Conservation (phyloP, 92 coral and sea anemone genomes). For the Diadumene lineata region DNA sequence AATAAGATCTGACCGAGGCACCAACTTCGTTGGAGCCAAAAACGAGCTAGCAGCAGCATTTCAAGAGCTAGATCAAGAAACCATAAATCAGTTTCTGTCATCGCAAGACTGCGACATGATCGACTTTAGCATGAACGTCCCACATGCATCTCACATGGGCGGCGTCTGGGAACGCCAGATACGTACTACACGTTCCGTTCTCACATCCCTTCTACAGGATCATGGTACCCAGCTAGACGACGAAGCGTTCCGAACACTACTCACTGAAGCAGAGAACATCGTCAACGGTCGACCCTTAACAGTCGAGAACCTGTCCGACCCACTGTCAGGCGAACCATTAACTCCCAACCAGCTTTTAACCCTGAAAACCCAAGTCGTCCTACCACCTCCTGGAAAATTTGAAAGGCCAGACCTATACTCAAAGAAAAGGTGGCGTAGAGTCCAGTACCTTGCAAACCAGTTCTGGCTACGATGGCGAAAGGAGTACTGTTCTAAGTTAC, state of each 20-base stretch:
- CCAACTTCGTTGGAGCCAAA: slow-evolving; percentile 45
- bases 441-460: slow-evolving; percentile 48
- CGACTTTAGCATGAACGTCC: slow-evolving; percentile 46
- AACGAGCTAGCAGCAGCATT: slow-evolving; percentile 38
- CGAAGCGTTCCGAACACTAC: slow-evolving; percentile 30
- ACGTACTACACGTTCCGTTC: slow-evolving; percentile 33
- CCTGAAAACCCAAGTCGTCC: slow-evolving; percentile 16
- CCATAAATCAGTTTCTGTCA: slow-evolving; percentile 20
- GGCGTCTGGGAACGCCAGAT: slow-evolving; percentile 44
- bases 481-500: slow-evolving; percentile 34
- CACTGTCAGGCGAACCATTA: slow-evolving; percentile 31
- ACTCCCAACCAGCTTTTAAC: slow-evolving; percentile 48
- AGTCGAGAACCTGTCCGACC: slow-evolving; percentile 29
- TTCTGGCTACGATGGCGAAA: slow-evolving; percentile 60
- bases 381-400: slow-evolving; percentile 51
- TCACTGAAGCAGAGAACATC: slow-evolving; percentile 47
- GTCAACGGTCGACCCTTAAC: slow-evolving; percentile 51
- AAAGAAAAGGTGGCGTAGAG: slow-evolving; percentile 47
- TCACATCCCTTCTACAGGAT: slow-evolving; percentile 14
- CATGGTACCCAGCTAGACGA: slow-evolving; percentile 40
- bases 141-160: slow-evolving; percentile 35
- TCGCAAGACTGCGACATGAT: slow-evolving; percentile 44
- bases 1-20: slow-evolving; percentile 47
- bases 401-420: slow-evolving; percentile 40
- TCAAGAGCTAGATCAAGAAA: slow-evolving; percentile 6